A percentile compares a stretch with the other conserved stretches of the same genome.
These are phyloP conservation scores for Notodonta dromedarius DNA, from an alignment of 2,888 invertebrate genomes.

Conservation along the genomic window DNA sequence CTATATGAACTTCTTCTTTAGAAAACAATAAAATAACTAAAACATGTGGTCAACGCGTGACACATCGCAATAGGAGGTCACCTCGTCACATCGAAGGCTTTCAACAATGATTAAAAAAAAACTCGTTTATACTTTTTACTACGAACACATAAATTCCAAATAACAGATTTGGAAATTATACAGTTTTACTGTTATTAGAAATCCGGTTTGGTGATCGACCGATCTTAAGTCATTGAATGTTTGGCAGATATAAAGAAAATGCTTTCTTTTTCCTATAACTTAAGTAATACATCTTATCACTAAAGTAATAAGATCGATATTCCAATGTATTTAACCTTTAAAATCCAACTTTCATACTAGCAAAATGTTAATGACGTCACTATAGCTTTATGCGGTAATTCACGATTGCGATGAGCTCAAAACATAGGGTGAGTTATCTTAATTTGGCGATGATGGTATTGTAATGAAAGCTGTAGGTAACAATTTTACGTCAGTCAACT, in stretches of 20 bases:
- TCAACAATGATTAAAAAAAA: slow-evolving; percentile 13
- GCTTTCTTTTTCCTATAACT: slow-evolving; percentile 30
- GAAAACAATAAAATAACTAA: no score
- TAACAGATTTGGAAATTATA: slow-evolving; percentile 15
- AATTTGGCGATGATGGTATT: slow-evolving; percentile 24
- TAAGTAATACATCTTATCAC: slow-evolving; percentile 12
- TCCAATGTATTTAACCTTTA: slow-evolving; percentile 14
- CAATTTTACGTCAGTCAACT: slow-evolving; percentile 6
- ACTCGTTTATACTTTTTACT: slow-evolving; percentile 6
- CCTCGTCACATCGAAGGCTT: slow-evolving; percentile 16
- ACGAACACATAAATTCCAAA: slow-evolving; percentile 2
- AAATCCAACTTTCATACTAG: slow-evolving; percentile 22
- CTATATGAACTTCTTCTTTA: no score
- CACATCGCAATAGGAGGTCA: not conserved
- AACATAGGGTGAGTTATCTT: not conserved
- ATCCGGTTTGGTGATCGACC: slow-evolving; percentile 42
- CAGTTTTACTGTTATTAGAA: slow-evolving; percentile 24
- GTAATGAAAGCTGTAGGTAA: slow-evolving; percentile 21
- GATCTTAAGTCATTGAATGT: slow-evolving; percentile 19
- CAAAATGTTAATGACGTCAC: slow-evolving; percentile 15
- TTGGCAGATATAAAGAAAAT: slow-evolving; percentile 15
- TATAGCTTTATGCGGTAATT: not conserved
- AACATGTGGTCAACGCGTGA: not conserved
- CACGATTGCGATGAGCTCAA: no score
- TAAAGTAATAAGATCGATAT: slow-evolving; percentile 14